phyloP scores from a whole-genome alignment of 2,113 vertebrate genomes.

The Heterocephalus glaber region DNA sequence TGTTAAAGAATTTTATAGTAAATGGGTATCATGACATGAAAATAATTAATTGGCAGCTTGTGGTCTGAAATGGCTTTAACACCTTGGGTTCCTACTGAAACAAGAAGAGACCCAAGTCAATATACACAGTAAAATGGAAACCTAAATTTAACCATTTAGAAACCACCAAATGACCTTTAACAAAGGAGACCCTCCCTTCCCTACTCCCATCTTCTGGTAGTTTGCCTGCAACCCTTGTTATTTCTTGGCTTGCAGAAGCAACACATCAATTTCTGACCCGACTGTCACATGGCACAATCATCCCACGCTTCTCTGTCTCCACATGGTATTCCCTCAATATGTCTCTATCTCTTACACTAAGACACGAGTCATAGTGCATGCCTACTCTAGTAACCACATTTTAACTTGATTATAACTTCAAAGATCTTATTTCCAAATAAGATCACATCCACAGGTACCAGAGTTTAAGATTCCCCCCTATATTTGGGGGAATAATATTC shows the following conservation, averaged over 20 bases:
- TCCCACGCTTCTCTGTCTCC: background rate
- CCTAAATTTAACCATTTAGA: background rate
- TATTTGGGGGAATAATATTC: background rate
- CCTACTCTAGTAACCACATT: background rate
- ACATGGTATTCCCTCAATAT: background rate
- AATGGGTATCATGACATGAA: background rate
- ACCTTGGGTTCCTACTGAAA: background rate
- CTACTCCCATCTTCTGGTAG: background rate
- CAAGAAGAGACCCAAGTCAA: background rate
- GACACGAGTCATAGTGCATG: background rate
- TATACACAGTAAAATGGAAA: background rate
- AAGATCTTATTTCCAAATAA: background rate
- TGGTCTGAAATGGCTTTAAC: background rate
- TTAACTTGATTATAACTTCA: background rate
- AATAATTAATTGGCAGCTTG: background rate
- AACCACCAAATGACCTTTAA: background rate
- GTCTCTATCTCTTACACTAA: background rate
- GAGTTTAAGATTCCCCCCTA: background rate
- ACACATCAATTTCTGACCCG: background rate
- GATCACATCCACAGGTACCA: background rate
- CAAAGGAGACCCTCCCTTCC: background rate
- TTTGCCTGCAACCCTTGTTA: background rate
- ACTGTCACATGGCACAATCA: too few species aligned
- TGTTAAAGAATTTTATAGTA: background rate
- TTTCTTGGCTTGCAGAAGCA: background rate